These are phyloP conservation scores for Syngnathus scovelli DNA, from an alignment of 2,113 vertebrate genomes.

Conservation along the genomic window DNA sequence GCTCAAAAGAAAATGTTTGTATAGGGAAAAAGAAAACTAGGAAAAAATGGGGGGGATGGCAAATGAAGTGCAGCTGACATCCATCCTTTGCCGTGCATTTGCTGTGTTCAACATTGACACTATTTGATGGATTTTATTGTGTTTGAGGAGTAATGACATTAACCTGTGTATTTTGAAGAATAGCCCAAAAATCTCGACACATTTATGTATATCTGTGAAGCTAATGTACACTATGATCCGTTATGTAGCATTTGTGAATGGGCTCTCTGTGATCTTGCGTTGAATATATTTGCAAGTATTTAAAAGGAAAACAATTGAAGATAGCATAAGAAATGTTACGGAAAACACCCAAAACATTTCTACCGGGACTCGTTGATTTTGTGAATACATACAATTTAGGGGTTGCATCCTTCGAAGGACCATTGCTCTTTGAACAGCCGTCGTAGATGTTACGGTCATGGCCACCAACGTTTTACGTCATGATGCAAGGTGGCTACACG, in stretches of 20 bases:
- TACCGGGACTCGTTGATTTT: conserved; percentile 11
- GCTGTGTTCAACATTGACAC: conserved; percentile 53
- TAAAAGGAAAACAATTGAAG: conserved; percentile 36
- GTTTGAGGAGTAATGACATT: conserved; percentile 38
- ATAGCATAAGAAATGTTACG: conserved; percentile 26
- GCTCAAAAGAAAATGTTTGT: background rate
- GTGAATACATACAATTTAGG: conserved; percentile 1
- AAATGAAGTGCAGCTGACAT: conserved; percentile 1
- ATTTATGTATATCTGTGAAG: conserved; percentile 40
- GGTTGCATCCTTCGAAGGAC: background rate
- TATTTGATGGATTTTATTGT: conserved; percentile 39
- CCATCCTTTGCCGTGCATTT: conserved; percentile 56
- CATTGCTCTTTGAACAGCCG: background rate
- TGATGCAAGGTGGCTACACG: background rate
- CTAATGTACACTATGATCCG: conserved; percentile 58
- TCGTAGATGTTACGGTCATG: background rate
- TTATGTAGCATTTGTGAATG: conserved; percentile 54
- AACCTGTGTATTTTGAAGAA: conserved; percentile 60
- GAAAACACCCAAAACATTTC: conserved; percentile 29
- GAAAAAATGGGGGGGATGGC: conserved; percentile 34
- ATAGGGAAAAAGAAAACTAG: no score
- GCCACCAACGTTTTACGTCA: background rate
- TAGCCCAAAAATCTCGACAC: conserved; percentile 32
- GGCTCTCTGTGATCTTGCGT: conserved; percentile 60
- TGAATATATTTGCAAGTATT: conserved; percentile 58